These are phyloP conservation scores for Cyaniris semiargus DNA, from an alignment of 2,888 invertebrate genomes.

Conservation along the genomic window DNA sequence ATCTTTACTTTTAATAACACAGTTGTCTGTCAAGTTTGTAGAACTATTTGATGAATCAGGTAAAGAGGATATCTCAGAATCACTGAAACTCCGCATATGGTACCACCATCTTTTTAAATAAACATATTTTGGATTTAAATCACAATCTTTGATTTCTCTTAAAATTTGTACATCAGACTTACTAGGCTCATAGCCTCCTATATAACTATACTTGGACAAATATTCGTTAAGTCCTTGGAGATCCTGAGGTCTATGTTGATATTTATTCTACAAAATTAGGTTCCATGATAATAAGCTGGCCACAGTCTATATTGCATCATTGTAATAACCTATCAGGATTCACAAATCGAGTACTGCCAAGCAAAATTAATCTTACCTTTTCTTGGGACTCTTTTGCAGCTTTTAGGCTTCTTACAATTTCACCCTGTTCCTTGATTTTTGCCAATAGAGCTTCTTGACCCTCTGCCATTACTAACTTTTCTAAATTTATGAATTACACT, in stretches of 20 bases:
- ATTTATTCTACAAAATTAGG: constrained; percentile 61
- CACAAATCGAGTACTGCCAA: neutral
- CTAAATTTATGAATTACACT: constrained; percentile 32
- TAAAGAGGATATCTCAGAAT: constrained; percentile 71
- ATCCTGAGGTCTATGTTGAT: constrained; percentile 48
- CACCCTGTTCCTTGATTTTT: constrained; percentile 84
- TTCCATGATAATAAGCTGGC: constrained; percentile 39
- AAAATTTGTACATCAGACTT: constrained; percentile 70
- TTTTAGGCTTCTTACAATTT: constrained; percentile 90
- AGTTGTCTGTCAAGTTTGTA: constrained; percentile 47
- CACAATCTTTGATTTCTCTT: constrained; percentile 54
- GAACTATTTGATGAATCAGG: constrained; percentile 48
- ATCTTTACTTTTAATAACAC: constrained; percentile 50
- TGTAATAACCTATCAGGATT: constrained; percentile 17
- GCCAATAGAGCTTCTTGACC: constrained; percentile 60
- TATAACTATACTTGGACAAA: constrained; percentile 78
- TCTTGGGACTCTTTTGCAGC: constrained; percentile 88
- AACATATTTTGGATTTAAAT: constrained; percentile 63
- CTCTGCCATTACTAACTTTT: constrained; percentile 59
- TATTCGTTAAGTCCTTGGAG: constrained; percentile 64
- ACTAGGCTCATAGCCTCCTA: constrained; percentile 79
- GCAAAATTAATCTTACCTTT: constrained; percentile 79
- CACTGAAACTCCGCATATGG: constrained; percentile 82
- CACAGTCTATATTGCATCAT: constrained; percentile 35
- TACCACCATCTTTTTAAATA: constrained; percentile 81